phyloP scores from a whole-genome alignment of 2,888 invertebrate genomes.

The Drosophila subquinaria region DNA sequence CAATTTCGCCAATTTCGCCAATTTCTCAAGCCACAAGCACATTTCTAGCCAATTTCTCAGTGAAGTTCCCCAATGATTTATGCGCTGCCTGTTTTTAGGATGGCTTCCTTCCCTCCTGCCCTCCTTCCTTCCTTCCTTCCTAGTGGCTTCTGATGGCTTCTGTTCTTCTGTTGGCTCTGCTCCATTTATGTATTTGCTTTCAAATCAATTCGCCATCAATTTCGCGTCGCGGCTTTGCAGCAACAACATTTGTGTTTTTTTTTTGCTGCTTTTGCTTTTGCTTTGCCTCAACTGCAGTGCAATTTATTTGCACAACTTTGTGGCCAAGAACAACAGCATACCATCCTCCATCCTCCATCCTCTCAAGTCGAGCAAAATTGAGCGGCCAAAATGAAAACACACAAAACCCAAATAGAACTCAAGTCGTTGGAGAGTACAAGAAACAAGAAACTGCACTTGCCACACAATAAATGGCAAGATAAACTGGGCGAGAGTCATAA shows the following conservation, averaged over 20 bases:
- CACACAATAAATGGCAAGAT: slow-evolving; percentile 75
- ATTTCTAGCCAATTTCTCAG: slow-evolving; percentile 73
- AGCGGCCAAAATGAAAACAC: slow-evolving; percentile 52
- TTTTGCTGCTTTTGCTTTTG: slow-evolving; percentile 8
- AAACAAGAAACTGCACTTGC: slow-evolving; percentile 76
- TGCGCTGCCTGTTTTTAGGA: slow-evolving; percentile 52
- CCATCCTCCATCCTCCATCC: neutral
- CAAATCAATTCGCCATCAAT: slow-evolving; percentile 80
- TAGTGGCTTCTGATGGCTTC: slow-evolving; percentile 12
- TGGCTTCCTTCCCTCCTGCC: slow-evolving; percentile 40
- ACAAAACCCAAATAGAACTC: slow-evolving; percentile 62
- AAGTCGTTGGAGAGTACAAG: slow-evolving; percentile 57
- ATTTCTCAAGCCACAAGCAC: slow-evolving; percentile 53
- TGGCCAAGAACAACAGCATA: slow-evolving; percentile 26
- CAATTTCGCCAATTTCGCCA: slow-evolving; percentile 37
- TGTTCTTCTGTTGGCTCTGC: slow-evolving; percentile 42
- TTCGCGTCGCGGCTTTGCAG: slow-evolving; percentile 63
- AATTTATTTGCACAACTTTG: slow-evolving; percentile 74
- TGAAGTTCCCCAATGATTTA: slow-evolving; percentile 69
- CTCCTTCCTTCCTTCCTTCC: neutral
- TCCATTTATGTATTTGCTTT: slow-evolving; percentile 81
- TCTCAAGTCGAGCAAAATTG: slow-evolving; percentile 36
- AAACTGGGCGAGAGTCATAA: slow-evolving; percentile 41
- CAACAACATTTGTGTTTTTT: slow-evolving; percentile 70
- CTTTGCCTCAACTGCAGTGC: slow-evolving; percentile 56